A percentile compares a stretch with the other conserved stretches of the same genome.
phyloP scores from a whole-genome alignment of 2,888 invertebrate species.

The Agrotis exclamationis region DNA sequence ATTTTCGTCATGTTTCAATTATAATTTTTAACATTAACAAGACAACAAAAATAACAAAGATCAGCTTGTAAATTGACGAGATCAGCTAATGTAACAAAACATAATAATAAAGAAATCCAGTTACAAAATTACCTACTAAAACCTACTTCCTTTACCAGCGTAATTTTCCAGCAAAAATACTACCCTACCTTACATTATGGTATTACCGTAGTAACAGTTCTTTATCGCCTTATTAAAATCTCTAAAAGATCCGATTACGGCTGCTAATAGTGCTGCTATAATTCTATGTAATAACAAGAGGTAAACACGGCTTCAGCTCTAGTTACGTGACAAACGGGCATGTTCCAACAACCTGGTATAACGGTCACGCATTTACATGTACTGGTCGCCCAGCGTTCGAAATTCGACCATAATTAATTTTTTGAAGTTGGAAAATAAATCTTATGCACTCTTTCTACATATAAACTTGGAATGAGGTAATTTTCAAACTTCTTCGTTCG shows the following conservation, averaged over 20 bases:
- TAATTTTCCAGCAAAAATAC: slow-evolving; percentile 34
- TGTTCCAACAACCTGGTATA: slow-evolving; percentile 26
- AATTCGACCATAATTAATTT: no score
- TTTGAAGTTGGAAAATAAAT: no score
- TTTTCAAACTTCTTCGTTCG: no score
- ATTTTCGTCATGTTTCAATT: no score
- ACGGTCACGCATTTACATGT: slow-evolving; percentile 33
- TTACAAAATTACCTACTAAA: slow-evolving; percentile 8
- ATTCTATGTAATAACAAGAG: slow-evolving; percentile 60
- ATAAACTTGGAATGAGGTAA: no score
- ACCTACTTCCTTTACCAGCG: not conserved
- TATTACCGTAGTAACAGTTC: slow-evolving; percentile 14
- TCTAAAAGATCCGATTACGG: slow-evolving; percentile 55
- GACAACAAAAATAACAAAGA: not conserved
- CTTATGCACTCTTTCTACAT: no score
- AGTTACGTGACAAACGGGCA: slow-evolving; percentile 43
- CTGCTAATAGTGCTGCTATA: slow-evolving; percentile 46
- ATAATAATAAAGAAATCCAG: slow-evolving; percentile 27
- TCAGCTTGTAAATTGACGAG: not conserved
- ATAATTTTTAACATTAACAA: not conserved
- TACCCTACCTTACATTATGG: slow-evolving; percentile 14
- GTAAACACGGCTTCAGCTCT: slow-evolving; percentile 29
- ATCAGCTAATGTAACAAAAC: not conserved
- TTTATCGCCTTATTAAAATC: slow-evolving; percentile 59
- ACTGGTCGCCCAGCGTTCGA: no score